Evolutionary conservation across 2,113 vertebrate species (phyloP).

Genomic region (Numenius arquata): DNA sequence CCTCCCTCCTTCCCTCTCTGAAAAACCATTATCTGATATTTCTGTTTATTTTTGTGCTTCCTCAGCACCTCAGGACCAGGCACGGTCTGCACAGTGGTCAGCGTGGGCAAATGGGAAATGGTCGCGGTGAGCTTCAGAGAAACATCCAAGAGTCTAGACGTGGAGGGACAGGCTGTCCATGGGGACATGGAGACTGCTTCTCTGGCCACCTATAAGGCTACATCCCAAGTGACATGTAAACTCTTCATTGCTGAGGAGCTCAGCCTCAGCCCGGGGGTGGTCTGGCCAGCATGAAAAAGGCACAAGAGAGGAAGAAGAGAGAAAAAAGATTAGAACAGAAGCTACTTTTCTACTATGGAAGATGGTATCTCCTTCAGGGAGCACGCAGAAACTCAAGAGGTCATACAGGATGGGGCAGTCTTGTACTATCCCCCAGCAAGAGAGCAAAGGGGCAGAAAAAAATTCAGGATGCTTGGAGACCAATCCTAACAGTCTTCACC

Average conservation of each 20-base stretch:
- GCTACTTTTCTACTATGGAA: neutral
- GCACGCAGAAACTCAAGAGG: accelerated
- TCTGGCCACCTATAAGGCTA: neutral
- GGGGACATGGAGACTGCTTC: neutral
- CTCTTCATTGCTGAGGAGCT: neutral
- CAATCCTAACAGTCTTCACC: neutral
- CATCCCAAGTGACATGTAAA: neutral
- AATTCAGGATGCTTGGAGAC: neutral
- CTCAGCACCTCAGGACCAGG: neutral
- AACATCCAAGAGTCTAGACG: accelerated
- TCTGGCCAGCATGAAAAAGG: neutral
- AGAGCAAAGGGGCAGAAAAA: neutral
- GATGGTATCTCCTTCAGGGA: neutral
- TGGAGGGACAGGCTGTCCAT: neutral
- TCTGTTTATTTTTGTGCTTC: neutral
- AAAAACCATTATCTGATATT: neutral
- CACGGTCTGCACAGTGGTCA: neutral
- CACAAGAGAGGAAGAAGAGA: neutral
- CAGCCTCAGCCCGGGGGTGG: accelerated
- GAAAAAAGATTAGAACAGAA: neutral
- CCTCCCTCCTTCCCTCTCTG: neutral
- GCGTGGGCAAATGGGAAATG: neutral
- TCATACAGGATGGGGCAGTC: neutral
- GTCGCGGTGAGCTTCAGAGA: neutral
- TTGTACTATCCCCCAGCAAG: neutral